Percentiles rank a stretch among this genome's conserved stretches.
Conservation (phyloP, 2,797 vertebrate species). For the Simalia tracyae region DNA sequence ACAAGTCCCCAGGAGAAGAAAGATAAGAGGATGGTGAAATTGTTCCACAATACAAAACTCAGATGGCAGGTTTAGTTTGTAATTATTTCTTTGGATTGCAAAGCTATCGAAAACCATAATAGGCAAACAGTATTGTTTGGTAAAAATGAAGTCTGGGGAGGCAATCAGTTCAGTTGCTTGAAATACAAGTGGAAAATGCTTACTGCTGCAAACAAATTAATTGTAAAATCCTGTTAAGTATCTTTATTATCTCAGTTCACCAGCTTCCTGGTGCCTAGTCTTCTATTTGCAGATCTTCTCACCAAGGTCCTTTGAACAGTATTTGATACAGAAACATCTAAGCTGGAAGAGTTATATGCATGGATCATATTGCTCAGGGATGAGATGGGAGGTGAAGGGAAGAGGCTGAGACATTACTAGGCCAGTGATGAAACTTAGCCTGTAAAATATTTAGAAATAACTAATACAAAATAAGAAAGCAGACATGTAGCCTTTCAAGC, state of each 20-base stretch:
- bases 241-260: background rate
- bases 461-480: background rate
- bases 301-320: background rate
- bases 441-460: background rate
- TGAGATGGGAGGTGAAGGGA: too few species aligned
- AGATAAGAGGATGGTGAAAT: conserved; percentile 48
- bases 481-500: background rate
- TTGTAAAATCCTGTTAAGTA: too few species aligned
- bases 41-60: conserved; percentile 51
- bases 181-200: conserved; percentile 16
- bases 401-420: background rate
- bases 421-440: background rate
- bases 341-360: background rate
- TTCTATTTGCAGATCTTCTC: background rate
- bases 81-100: conserved; percentile 61
- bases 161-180: background rate
- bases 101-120: conserved; percentile 45
- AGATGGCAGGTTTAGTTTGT: conserved; percentile 56
- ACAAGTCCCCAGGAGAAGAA: conserved; percentile 40
- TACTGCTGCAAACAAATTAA: background rate
- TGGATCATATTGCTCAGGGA: background rate
- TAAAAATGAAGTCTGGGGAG: background rate
- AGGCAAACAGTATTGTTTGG: conserved; percentile 20
- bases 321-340: background rate
- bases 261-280: background rate